A percentile compares a stretch with the other conserved stretches of the same genome.
phyloP scores from a whole-genome alignment of 2,113 vertebrate genomes.

The Gavia stellata region DNA sequence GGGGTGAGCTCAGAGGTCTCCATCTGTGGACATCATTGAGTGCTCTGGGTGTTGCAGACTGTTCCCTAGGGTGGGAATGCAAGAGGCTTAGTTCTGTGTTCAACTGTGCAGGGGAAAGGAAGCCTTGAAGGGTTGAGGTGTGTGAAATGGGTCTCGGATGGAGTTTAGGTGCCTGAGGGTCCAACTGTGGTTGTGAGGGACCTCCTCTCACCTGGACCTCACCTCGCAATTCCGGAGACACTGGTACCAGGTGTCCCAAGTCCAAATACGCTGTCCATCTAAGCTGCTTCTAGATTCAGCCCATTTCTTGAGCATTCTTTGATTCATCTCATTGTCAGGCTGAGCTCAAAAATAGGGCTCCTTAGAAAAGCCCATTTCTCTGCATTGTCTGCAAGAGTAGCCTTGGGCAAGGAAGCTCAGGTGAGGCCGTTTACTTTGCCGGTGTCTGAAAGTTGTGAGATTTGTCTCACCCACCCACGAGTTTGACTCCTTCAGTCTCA shows the following conservation, averaged over 20 bases:
- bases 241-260: accelerated
- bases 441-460: background rate
- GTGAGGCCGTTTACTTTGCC: background rate
- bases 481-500: background rate
- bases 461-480: background rate
- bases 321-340: background rate
- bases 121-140: background rate
- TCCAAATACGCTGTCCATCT: accelerated
- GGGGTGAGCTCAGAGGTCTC: background rate
- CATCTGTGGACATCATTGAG: background rate
- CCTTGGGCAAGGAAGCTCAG: background rate
- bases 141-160: background rate
- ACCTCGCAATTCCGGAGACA: background rate
- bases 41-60: background rate
- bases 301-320: background rate
- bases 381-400: background rate
- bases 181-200: background rate
- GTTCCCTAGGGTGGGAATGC: background rate
- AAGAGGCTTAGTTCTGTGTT: background rate
- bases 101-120: background rate
- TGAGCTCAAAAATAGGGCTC: background rate
- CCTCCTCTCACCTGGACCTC: background rate
- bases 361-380: background rate
- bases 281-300: background rate
- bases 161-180: background rate